A percentile compares a stretch with the other conserved stretches of the same genome.
Evolutionary conservation across 2,888 invertebrate genomes (phyloP).

Genomic region (Tolmerus cingulatus): DNA sequence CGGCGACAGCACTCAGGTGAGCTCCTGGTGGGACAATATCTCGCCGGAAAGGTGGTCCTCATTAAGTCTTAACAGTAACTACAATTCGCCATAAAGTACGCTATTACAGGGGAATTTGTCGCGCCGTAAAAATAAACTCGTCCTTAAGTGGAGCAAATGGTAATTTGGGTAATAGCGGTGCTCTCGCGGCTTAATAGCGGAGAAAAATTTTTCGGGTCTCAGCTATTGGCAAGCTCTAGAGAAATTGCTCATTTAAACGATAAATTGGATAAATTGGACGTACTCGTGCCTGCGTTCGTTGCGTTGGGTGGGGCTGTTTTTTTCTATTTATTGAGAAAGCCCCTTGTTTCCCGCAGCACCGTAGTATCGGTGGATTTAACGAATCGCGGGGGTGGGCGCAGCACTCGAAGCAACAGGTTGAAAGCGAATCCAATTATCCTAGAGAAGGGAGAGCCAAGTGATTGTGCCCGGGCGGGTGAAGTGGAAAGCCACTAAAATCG

Average conservation of each 20-base stretch:
- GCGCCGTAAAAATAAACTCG: conserved; percentile 37
- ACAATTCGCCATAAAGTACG: conserved; percentile 37
- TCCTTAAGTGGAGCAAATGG: conserved; percentile 7
- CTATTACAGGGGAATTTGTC: conserved; percentile 39
- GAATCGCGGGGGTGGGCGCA: background rate
- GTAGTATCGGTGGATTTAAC: conserved; percentile 11
- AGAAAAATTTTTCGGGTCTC: background rate
- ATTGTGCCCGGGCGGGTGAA: background rate
- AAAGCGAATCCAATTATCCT: conserved; percentile 36
- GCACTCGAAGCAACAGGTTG: conserved; percentile 29
- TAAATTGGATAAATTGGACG: conserved; percentile 38
- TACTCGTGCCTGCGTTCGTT: background rate
- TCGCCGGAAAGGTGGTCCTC: background rate
- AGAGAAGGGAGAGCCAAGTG: background rate
- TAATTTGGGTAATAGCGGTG: conserved; percentile 5
- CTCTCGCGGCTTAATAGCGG: background rate
- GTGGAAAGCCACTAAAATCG: conserved; percentile 37
- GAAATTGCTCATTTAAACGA: conserved; percentile 39
- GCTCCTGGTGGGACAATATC: background rate
- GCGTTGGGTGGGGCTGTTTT: background rate
- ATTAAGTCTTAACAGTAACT: conserved; percentile 23
- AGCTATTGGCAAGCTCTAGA: conserved; percentile 4
- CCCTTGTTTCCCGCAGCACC: background rate
- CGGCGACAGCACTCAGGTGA: background rate
- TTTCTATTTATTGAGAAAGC: background rate